phyloP scores from a whole-genome alignment of 2,888 invertebrate species.

The Coecobrya sp. region DNA sequence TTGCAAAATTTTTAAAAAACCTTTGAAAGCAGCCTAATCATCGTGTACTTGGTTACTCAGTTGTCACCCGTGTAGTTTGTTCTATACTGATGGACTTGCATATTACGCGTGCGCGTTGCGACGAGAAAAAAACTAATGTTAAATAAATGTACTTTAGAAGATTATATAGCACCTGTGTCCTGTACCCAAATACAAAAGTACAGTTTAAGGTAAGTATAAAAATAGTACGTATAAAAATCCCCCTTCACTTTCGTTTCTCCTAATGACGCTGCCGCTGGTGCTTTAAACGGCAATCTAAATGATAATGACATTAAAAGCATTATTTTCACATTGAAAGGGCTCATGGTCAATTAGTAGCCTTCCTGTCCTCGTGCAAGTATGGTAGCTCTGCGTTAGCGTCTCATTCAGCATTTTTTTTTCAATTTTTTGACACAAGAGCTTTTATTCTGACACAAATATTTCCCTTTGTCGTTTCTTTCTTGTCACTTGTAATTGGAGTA shows the following conservation, averaged over 20 bases:
- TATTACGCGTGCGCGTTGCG: not conserved
- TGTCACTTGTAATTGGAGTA: slow-evolving; percentile 36
- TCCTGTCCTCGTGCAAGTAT: slow-evolving; percentile 19
- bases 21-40: too few relatives aligned
- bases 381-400: not conserved
- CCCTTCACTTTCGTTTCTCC: slow-evolving; percentile 53
- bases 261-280: not conserved
- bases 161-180: not conserved
- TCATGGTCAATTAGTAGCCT: slow-evolving; percentile 65
- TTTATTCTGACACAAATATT: not conserved
- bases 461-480: not conserved
- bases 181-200: not conserved
- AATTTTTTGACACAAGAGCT: not conserved
- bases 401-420: too few relatives aligned
- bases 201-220: not conserved
- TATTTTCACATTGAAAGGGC: slow-evolving; percentile 28
- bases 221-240: slow-evolving; percentile 8
- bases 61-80: not conserved
- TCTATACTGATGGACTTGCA: not conserved
- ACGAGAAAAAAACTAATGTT: not conserved
- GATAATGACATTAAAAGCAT: slow-evolving; percentile 60
- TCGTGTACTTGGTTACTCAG: not conserved
- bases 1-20: too few relatives aligned
- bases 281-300: slow-evolving; percentile 12
- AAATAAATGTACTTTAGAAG: not conserved